Conservation (phyloP, 64 coral and sea anemone genomes). For the Pocillopora verrucosa region DNA sequence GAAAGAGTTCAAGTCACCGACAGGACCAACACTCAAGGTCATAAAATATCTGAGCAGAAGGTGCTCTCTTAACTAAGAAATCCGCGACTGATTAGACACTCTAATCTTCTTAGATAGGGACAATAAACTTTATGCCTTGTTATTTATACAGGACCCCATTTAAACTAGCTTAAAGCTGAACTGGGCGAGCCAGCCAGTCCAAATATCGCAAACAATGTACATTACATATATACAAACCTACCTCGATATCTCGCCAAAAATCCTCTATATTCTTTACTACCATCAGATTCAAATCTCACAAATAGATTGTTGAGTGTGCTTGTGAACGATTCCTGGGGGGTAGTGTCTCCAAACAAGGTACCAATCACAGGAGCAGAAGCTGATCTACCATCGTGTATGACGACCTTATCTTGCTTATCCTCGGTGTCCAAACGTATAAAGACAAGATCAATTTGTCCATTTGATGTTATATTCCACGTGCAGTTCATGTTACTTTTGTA, state of each 20-base stretch:
- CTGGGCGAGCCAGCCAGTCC: too few relatives aligned
- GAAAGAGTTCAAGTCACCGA: too few relatives aligned
- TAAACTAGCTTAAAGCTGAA: not conserved
- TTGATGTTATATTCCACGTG: not conserved
- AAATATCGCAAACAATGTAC: not conserved
- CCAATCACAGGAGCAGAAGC: constrained; percentile 1
- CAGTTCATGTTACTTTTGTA: not conserved
- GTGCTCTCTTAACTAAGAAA: too few relatives aligned
- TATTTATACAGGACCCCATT: not conserved
- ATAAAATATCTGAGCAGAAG: too few relatives aligned
- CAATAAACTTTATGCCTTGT: too few relatives aligned
- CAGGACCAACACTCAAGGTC: too few relatives aligned
- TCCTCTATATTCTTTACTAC: not conserved
- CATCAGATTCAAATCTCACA: constrained; percentile 17
- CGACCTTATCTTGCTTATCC: not conserved
- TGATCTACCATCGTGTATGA: not conserved
- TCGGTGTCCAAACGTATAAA: not conserved
- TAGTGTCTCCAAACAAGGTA: not conserved
- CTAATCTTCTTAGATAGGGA: too few relatives aligned
- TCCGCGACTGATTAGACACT: too few relatives aligned
- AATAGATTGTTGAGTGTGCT: not conserved
- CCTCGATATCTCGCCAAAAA: not conserved
- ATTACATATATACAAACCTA: not conserved
- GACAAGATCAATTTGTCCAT: not conserved
- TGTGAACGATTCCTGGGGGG: not conserved